phyloP scores from a whole-genome alignment of 2,797 vertebrate genomes.

The Lepidocolaptes lacrymiger region DNA sequence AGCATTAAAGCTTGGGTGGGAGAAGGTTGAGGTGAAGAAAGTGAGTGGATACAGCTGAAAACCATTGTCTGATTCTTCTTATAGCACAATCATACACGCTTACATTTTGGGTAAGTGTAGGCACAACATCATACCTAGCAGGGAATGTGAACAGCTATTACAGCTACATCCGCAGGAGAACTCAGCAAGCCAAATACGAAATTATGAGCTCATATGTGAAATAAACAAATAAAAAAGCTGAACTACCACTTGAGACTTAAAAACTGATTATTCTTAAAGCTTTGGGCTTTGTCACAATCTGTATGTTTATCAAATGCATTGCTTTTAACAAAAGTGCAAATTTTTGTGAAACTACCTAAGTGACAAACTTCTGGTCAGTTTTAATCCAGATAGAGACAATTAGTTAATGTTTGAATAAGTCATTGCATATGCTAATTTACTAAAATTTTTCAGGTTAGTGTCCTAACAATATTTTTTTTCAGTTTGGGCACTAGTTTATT shows the following conservation, averaged over 20 bases:
- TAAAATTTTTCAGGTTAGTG: not conserved
- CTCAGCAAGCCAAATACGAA: not conserved
- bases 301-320: not conserved
- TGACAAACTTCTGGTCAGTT: not conserved
- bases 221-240: not conserved
- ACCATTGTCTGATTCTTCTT: not conserved
- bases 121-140: not conserved
- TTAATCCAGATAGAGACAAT: not conserved
- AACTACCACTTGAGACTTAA: not conserved
- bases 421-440: not conserved
- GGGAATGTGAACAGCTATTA: not conserved
- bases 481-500: not conserved
- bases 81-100: rapidly evolving
- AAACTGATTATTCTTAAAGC: not conserved
- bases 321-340: not conserved
- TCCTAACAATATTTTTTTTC: not conserved
- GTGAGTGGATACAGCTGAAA: not conserved
- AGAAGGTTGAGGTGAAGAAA: not conserved
- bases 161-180: not conserved
- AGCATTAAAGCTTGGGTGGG: not conserved
- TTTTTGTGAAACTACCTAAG: not conserved
- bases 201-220: not conserved
- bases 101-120: rapidly evolving
- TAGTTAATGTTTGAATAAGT: not conserved
- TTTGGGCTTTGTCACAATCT: not conserved